phyloP scores from a whole-genome alignment of 2,113 vertebrate genomes.

The Grammomys dolichurus region DNA sequence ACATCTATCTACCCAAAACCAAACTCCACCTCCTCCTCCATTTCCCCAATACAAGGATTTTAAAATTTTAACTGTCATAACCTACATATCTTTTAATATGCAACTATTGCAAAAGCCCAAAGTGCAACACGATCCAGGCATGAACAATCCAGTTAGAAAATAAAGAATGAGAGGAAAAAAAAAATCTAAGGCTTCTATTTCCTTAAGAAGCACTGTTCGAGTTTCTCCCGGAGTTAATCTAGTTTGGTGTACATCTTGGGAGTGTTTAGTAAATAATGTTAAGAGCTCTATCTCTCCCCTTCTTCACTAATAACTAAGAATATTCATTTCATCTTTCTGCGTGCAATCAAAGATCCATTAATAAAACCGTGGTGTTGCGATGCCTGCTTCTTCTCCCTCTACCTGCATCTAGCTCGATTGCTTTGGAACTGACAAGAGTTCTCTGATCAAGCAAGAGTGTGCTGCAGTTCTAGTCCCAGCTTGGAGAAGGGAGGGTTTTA shows the following conservation, averaged over 20 bases:
- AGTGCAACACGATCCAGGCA: neutral
- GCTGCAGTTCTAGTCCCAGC: neutral
- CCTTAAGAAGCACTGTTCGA: neutral
- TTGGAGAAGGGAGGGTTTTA: neutral
- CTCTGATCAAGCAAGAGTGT: neutral
- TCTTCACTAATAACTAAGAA: constrained; percentile 39
- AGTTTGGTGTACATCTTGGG: neutral
- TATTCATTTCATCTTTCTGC: constrained; percentile 41
- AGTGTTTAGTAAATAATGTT: constrained; percentile 52
- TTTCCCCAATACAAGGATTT: neutral
- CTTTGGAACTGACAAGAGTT: neutral
- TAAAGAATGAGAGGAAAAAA: constrained; percentile 8
- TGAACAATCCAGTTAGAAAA: constrained; percentile 15
- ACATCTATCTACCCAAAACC: neutral
- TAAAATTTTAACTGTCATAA: neutral
- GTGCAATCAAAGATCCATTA: constrained; percentile 23
- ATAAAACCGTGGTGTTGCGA: neutral
- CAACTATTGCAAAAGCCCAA: neutral
- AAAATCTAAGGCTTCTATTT: constrained; percentile 23
- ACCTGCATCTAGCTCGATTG: neutral
- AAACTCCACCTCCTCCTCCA: neutral
- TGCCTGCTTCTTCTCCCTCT: neutral
- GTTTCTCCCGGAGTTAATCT: constrained; percentile 29
- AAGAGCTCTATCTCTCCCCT: neutral
- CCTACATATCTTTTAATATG: neutral